These are phyloP conservation scores for Epinephelus moara DNA, from an alignment of 2,113 vertebrate genomes.

Conservation along the genomic window DNA sequence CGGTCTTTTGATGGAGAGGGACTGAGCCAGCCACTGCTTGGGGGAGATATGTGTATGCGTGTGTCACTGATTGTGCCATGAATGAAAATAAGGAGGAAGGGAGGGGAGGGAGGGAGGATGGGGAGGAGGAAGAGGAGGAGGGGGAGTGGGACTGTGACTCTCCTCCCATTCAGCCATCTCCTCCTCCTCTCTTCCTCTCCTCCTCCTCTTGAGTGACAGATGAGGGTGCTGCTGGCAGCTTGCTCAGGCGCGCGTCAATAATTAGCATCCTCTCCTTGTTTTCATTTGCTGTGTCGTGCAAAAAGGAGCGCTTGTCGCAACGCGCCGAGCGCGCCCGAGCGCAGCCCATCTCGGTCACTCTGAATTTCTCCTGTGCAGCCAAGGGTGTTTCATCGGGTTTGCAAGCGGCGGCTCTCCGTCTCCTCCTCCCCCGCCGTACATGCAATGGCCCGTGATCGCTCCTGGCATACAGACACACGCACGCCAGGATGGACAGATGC, in stretches of 20 bases:
- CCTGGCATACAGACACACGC: conserved; percentile 40
- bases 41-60: conserved; percentile 65
- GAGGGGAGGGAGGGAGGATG: conserved; percentile 10
- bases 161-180: conserved; percentile 69
- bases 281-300: conserved; percentile 28
- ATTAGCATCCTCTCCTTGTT: conserved; percentile 63
- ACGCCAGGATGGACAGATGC: conserved; percentile 29
- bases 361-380: conserved; percentile 54
- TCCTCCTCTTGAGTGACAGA: conserved; percentile 62
- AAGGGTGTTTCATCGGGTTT: conserved; percentile 51
- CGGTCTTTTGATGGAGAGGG: conserved; percentile 68
- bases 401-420: conserved; percentile 20
- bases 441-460: conserved; percentile 63
- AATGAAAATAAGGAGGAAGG: conserved; percentile 83
- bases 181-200: conserved; percentile 35
- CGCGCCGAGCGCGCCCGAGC: conserved; percentile 14
- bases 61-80: conserved; percentile 82
- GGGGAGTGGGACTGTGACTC: conserved; percentile 47
- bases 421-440: conserved; percentile 5
- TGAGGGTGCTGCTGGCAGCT: conserved; percentile 46
- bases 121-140: neutral
- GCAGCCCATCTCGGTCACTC: conserved; percentile 47
- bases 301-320: conserved; percentile 42
- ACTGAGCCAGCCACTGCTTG: conserved; percentile 68
- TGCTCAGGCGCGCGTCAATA: conserved; percentile 69